phyloP scores from a whole-genome alignment of 2,113 vertebrate genomes.

The Isichthys henryi region DNA sequence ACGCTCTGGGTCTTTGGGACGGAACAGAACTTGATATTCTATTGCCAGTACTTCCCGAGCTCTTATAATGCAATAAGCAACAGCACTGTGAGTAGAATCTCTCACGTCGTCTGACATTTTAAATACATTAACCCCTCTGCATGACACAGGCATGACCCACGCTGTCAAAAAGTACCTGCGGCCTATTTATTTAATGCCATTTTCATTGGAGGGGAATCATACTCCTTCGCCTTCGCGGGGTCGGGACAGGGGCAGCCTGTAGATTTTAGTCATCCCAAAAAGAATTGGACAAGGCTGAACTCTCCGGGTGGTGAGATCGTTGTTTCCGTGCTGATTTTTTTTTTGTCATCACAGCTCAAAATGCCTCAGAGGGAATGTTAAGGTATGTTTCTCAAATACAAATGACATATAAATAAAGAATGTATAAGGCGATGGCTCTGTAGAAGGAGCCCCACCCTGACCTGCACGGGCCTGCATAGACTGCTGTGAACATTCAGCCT shows the following conservation, averaged over 20 bases:
- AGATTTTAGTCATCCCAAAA: neutral
- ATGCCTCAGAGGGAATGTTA: neutral
- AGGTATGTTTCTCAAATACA: neutral
- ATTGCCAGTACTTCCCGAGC: neutral
- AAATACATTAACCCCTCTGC: neutral
- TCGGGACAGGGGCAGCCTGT: neutral
- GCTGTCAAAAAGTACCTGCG: neutral
- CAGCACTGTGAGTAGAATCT: neutral
- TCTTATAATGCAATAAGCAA: neutral
- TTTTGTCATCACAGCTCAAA: neutral
- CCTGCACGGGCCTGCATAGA: neutral
- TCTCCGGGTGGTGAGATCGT: neutral
- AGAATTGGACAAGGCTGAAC: neutral
- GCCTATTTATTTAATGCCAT: neutral
- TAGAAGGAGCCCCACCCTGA: neutral
- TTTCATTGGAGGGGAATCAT: neutral
- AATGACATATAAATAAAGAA: conserved; percentile 5
- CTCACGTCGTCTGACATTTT: neutral
- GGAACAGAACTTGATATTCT: neutral
- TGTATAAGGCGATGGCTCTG: neutral
- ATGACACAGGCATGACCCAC: neutral
- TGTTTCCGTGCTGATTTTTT: neutral
- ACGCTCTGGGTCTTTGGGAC: neutral
- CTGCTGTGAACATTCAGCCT: neutral
- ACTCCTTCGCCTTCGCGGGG: neutral